Evolutionary conservation across 2,888 invertebrate species (phyloP).

Genomic region (Thymelicus sylvestris): DNA sequence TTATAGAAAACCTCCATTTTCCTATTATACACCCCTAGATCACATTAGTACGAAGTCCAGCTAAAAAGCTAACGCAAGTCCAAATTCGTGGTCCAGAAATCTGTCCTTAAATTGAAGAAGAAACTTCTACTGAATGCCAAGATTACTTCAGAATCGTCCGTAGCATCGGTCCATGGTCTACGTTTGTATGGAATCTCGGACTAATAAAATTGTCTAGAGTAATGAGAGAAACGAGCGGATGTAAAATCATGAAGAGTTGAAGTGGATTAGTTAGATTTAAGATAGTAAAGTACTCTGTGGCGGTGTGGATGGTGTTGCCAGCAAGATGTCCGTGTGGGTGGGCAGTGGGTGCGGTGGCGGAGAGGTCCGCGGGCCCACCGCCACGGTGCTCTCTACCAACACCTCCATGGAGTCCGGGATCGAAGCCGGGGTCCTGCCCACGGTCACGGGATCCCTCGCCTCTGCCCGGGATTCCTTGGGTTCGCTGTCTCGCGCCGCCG

Average conservation of each 20-base stretch:
- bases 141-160: conserved; percentile 9
- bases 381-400: conserved; percentile 75
- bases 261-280: not conserved
- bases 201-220: not conserved
- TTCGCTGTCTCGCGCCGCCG: conserved; percentile 84
- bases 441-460: conserved; percentile 88
- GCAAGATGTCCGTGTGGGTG: conserved; percentile 80
- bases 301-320: conserved; percentile 76
- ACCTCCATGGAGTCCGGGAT: conserved; percentile 87
- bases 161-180: conserved; percentile 22
- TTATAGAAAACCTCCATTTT: conserved; percentile 58
- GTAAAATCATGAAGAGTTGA: not conserved
- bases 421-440: conserved; percentile 88
- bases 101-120: conserved; percentile 37
- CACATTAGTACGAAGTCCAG: conserved; percentile 14
- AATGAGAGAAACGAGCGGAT: not conserved
- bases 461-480: conserved; percentile 84
- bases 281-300: conserved; percentile 41
- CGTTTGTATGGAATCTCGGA: not conserved
- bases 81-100: conserved; percentile 39
- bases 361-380: conserved; percentile 63
- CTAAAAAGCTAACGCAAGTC: conserved; percentile 10
- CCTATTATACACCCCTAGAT: conserved; percentile 22
- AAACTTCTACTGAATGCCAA: not conserved
- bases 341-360: conserved; percentile 72